Percentiles rank a stretch among this genome's conserved stretches.
These are phyloP conservation scores for Morinoia aosen DNA, from an alignment of 2,888 invertebrate species.

Conservation along the genomic window DNA sequence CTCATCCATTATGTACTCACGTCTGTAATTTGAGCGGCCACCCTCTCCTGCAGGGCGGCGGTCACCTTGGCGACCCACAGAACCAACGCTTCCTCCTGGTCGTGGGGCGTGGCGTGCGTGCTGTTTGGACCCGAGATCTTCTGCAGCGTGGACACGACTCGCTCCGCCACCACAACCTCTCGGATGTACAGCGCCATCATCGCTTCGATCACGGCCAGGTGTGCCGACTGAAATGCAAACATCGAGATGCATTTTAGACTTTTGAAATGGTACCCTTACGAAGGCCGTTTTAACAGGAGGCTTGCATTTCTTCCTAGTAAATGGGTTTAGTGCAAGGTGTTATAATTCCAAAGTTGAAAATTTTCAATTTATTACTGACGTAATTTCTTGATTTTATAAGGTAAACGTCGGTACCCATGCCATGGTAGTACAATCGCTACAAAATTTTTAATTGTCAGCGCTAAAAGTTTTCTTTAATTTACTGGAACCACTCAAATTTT, in stretches of 20 bases:
- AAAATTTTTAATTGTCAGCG: no score
- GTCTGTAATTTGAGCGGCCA: slow-evolving; percentile 58
- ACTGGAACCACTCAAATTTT: no score
- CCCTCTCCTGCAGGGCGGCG: slow-evolving; percentile 63
- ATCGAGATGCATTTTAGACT: background rate
- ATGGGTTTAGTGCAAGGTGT: background rate
- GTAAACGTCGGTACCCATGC: no score
- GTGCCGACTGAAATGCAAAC: slow-evolving; percentile 83
- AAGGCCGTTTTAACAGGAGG: background rate
- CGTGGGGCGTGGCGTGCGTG: slow-evolving; percentile 72
- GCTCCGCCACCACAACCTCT: slow-evolving; percentile 90
- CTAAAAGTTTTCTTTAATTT: no score
- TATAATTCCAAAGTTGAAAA: no score
- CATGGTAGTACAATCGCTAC: no score
- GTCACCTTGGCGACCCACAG: slow-evolving; percentile 89
- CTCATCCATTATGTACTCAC: background rate
- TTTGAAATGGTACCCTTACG: background rate
- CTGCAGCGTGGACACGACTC: slow-evolving; percentile 87
- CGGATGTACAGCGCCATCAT: slow-evolving; percentile 94
- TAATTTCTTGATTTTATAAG: no score
- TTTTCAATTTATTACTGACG: no score
- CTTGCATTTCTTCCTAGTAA: background rate
- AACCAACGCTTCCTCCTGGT: slow-evolving; percentile 86
- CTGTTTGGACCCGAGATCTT: slow-evolving; percentile 75
- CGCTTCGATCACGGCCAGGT: slow-evolving; percentile 95